Evolutionary conservation across 1,140 invertebrate species (phyloP).

Genomic region (Drosophila sturtevanti): DNA sequence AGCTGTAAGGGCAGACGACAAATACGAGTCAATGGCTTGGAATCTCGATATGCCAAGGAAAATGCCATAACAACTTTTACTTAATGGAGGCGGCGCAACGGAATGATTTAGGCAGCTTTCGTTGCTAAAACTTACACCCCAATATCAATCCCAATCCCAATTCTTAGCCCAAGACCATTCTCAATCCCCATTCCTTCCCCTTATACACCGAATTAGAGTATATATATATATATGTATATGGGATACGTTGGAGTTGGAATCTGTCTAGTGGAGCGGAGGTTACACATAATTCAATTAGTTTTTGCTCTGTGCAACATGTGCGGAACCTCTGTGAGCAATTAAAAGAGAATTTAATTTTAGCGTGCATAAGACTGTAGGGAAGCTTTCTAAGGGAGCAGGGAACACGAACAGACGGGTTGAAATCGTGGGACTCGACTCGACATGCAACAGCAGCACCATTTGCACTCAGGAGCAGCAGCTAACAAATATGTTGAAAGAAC

Average conservation of each 20-base stretch:
- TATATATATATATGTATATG: too few species aligned
- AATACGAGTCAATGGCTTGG: constrained; percentile 55
- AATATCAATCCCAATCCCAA: too few species aligned
- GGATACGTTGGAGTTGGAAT: constrained; percentile 15
- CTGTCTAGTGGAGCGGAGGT: constrained; percentile 14
- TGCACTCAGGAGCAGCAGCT: constrained; percentile 1
- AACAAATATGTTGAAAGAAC: constrained; percentile 37
- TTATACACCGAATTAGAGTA: too few species aligned
- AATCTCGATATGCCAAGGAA: constrained; percentile 8
- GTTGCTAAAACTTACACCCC: too few species aligned
- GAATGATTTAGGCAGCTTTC: constrained; percentile 44
- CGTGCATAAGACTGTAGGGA: constrained; percentile 20
- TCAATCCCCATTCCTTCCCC: too few species aligned
- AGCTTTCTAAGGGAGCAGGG: not conserved
- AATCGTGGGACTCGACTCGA: not conserved
- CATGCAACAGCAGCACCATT: not conserved
- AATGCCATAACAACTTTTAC: constrained; percentile 1
- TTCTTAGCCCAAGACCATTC: too few species aligned
- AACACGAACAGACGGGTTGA: not conserved
- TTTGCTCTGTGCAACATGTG: constrained; percentile 45
- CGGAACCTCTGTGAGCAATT: constrained; percentile 46
- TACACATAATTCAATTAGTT: constrained; percentile 74
- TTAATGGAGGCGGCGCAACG: not conserved
- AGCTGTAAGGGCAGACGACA: constrained; percentile 29
- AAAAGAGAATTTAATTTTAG: constrained; percentile 56